Evolutionary conservation across 2,888 invertebrate species (phyloP), one percentile per base, ranked within the genome.

Genomic region (Corbicula japonica): DNA sequence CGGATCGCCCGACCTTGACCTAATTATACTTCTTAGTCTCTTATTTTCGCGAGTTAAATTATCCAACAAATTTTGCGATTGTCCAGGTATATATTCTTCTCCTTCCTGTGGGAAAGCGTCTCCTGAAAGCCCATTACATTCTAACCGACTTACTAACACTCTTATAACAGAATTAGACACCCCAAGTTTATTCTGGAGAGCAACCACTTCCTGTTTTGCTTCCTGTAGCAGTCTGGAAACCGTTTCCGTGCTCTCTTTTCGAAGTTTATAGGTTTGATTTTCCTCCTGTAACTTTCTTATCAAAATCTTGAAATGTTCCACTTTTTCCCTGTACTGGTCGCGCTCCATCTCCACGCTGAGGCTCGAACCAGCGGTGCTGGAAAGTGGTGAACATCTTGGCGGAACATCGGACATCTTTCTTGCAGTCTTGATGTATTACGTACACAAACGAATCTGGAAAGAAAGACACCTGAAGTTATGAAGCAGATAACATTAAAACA

Each of bases 11-110:
- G 73, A 71, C 48, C 74, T 69, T 1, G 75, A 73, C 50, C 83
- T 70, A 18, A 88, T 50, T 21, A 89, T 41, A 46, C 84, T 86
- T 28, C 88, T 72, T 6, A 91, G 76, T 54, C 91, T 68, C 23
- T 88, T 81, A 66, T 91, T 91, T 81, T 91, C 91, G 56, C 88
- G 74, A 0, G 88, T 86, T 35, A 91, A 70, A 76, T 90, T 90
- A 63, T 90, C 90, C 26, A 91, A 66, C 15, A 89, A 77, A 52
- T 87, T 86, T 73, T 89, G 89, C 46, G 90, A 90, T 18, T 87
- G 85, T 12, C 88, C 87, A 0, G 89, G 90, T 21, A 91, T 77
- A 82, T 88, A 90, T 18, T 86, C 69, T 60, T 91, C 91, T n/a
- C 84, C 86, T 52, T 90, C 91, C 23, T 87, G 87, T 28, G 86